Evolutionary conservation across 2,888 invertebrate species (phyloP).

Genomic region (Brachypalpus laphriformis): DNA sequence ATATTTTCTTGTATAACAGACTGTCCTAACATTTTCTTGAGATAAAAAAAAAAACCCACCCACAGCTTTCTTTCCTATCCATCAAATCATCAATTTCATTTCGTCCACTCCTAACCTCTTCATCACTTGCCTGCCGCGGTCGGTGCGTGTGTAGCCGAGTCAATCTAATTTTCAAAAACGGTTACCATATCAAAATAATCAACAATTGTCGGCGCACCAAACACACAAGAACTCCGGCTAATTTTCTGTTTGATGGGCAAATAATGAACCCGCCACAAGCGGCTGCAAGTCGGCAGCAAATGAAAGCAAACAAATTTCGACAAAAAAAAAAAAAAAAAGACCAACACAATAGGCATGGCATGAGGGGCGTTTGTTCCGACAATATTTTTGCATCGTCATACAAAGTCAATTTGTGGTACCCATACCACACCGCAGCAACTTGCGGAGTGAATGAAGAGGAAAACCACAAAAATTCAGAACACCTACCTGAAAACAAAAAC

Average conservation of each 20-base stretch:
- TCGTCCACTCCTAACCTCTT: constrained; percentile 18
- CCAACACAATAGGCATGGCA: constrained; percentile 31
- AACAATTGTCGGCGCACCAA: constrained; percentile 58
- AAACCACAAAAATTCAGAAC: constrained; percentile 60
- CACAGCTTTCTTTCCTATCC: constrained; percentile 25
- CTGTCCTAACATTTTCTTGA: neutral
- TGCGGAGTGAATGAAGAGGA: constrained; percentile 22
- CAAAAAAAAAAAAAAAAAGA: constrained; percentile 26
- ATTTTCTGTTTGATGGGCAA: constrained; percentile 60
- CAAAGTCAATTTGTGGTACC: constrained; percentile 54
- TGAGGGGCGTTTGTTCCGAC: constrained; percentile 47
- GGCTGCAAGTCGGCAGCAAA: constrained; percentile 69
- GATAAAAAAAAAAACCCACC: constrained; percentile 10
- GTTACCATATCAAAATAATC: constrained; percentile 61
- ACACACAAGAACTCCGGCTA: constrained; percentile 36
- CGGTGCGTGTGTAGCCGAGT: constrained; percentile 16
- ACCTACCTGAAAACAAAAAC: constrained; percentile 32
- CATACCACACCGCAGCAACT: constrained; percentile 11
- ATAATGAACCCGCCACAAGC: constrained; percentile 52
- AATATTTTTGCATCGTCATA: constrained; percentile 69
- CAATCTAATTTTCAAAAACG: constrained; percentile 56
- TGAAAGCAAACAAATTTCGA: constrained; percentile 69
- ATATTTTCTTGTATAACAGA: neutral
- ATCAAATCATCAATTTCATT: constrained; percentile 35
- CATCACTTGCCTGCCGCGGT: constrained; percentile 13